phyloP scores from a whole-genome alignment of 2,888 invertebrate species.

The Theodoxus fluviatilis region DNA sequence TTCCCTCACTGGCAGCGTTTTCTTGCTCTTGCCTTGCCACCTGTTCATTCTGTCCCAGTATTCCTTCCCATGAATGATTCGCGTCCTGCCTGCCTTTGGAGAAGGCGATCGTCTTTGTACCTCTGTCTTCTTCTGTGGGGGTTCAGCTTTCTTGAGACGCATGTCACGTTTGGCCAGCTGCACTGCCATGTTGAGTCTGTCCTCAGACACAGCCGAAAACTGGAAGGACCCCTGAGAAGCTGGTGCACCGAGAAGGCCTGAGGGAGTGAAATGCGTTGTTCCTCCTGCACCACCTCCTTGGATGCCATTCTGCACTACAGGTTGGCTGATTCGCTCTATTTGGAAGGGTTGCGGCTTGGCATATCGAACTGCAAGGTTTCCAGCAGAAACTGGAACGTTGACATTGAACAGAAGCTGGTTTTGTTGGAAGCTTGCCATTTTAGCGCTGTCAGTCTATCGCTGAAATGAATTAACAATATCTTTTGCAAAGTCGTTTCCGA shows the following conservation, averaged over 20 bases:
- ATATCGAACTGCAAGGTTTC: slow-evolving; percentile 42
- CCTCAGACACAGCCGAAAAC: slow-evolving; percentile 48
- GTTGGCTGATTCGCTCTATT: slow-evolving; percentile 36
- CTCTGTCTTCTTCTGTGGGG: slow-evolving; percentile 30
- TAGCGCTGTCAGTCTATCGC: no score
- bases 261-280: no score
- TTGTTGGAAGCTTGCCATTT: no score
- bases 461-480: no score
- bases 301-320: no score
- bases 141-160: slow-evolving; percentile 48
- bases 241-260: no score
- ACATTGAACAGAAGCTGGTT: slow-evolving; percentile 59
- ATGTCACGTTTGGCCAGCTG: slow-evolving; percentile 55
- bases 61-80: slow-evolving; percentile 33
- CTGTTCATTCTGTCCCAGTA: slow-evolving; percentile 39
- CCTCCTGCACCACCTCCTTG: no score
- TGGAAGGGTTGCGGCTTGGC: slow-evolving; percentile 38
- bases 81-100: slow-evolving; percentile 35
- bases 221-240: slow-evolving; percentile 35
- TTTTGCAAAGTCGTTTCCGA: no score
- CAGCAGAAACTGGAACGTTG: slow-evolving; percentile 43
- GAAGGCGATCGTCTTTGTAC: slow-evolving; percentile 35
- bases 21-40: slow-evolving; percentile 32
- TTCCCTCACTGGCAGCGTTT: slow-evolving; percentile 39
- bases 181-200: slow-evolving; percentile 51